A percentile compares a stretch with the other conserved stretches of the same genome.
These are phyloP conservation scores for Acipenser transmontanus DNA, from an alignment of 2,797 vertebrate genomes.

Conservation along the genomic window DNA sequence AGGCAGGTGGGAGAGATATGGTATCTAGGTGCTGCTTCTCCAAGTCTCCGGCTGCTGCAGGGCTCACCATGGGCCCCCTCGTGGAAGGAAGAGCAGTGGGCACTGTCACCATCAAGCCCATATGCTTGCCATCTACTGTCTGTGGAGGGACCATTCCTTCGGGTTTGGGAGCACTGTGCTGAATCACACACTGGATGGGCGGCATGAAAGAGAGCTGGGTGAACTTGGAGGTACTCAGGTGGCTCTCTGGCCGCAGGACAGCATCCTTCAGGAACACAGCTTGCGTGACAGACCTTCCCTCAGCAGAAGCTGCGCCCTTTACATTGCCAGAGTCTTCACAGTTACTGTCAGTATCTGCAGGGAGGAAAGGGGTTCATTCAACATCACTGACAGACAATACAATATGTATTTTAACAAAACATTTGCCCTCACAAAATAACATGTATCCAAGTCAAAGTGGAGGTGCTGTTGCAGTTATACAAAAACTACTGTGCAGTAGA, in stretches of 20 bases:
- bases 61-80: slow-evolving; percentile 48
- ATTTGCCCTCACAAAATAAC: too few species aligned
- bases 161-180: slow-evolving; percentile 57
- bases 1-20: slow-evolving; percentile 51
- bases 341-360: slow-evolving; percentile 73
- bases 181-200: slow-evolving; percentile 61
- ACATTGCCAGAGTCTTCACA: slow-evolving; percentile 72
- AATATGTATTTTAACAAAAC: too few species aligned
- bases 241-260: slow-evolving; percentile 40
- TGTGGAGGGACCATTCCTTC: slow-evolving; percentile 49
- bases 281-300: slow-evolving; percentile 26
- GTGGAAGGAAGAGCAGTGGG: slow-evolving; percentile 49
- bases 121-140: slow-evolving; percentile 56
- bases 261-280: slow-evolving; percentile 29
- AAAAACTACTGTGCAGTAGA: too few species aligned
- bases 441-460: too few species aligned
- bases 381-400: too few species aligned
- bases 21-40: slow-evolving; percentile 60
- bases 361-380: slow-evolving; percentile 19
- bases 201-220: slow-evolving; percentile 63
- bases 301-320: slow-evolving; percentile 1
- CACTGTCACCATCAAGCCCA: slow-evolving; percentile 58
- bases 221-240: slow-evolving; percentile 50
- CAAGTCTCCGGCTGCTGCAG: slow-evolving; percentile 40
- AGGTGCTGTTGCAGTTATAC: too few species aligned